Conservation (phyloP, 1,140 invertebrate genomes). For the Leptoteleia sp. region DNA sequence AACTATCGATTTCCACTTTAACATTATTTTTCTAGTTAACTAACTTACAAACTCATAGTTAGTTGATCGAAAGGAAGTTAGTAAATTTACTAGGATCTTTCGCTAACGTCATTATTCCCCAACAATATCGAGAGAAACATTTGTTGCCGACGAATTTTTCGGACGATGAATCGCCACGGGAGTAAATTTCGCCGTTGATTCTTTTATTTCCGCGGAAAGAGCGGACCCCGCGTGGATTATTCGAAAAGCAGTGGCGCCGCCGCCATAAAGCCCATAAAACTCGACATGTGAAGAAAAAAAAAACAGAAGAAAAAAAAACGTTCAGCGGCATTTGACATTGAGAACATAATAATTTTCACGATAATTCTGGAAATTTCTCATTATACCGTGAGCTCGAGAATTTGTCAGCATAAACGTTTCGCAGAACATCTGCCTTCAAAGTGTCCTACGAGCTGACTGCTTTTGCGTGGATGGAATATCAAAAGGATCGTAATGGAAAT, state of each 20-base stretch:
- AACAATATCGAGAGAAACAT: constrained; percentile 58
- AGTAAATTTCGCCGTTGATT: no score
- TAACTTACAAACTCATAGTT: not conserved
- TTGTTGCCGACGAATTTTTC: constrained; percentile 1
- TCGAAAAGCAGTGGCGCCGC: no score
- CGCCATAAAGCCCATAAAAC: no score
- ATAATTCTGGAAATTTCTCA: constrained; percentile 63
- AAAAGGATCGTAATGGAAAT: constrained; percentile 69
- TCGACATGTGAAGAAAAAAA: no score
- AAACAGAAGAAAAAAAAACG: constrained; percentile 22
- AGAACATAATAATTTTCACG: constrained; percentile 53
- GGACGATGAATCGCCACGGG: no score
- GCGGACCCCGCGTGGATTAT: no score
- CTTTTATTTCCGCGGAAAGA: no score
- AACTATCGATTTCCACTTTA: no score
- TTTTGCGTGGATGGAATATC: constrained; percentile 68
- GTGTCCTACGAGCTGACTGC: constrained; percentile 64
- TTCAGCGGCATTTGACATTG: constrained; percentile 38
- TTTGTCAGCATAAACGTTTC: constrained; percentile 63
- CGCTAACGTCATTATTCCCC: constrained; percentile 22
- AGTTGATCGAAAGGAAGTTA: constrained; percentile 30
- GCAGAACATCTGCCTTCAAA: constrained; percentile 67
- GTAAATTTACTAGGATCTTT: constrained; percentile 18
- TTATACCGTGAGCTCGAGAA: constrained; percentile 51
- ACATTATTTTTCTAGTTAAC: no score